Base-by-base conservation (phyloP, 2,113 vertebrate species). In the Pycnonotus jocosus region DNA sequence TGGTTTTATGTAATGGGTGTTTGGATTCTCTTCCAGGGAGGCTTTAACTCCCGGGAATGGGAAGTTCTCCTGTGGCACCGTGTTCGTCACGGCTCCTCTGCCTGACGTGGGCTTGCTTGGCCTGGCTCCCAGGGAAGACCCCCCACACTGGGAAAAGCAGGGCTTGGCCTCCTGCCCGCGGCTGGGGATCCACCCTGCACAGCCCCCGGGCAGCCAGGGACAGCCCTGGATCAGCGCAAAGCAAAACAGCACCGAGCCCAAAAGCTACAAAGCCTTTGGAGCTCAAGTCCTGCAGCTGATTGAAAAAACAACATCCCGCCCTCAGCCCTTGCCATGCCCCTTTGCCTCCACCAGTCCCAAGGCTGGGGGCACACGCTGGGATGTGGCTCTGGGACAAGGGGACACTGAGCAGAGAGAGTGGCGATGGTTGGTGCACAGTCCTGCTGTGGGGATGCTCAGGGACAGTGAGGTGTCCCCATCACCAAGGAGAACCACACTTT, bases 251-350 rank as follows among this genome's bases (percentile, higher is more conserved):
- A 3, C 40, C 48, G 1, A 61, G 71, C 54, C 54, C 83, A 88
- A 93, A 91, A 86, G 2, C 76, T 40, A 90, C 96, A 90, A 77
- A 86, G 86, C 86, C 35, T 90, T 90, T 56, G 58, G 66, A 82
- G 86, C 80, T 76, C 54, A 69, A 95, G 11, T 1, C 12, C 74
- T 38, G 82, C 77, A 20, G 78, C 53, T 33, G 61, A 40, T 30
- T 6, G 61, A 33, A 93, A 96, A 50, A 90, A 88, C 21, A 92
- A 92, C 91, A 90, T 9, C 18, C 3, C 10, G 23, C 33, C 10
- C 8, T 10, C 4, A 10, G n/a, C 37, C 18, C 13, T 17, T 1
- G 14, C 15, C 1, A 24, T 12, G 8, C 24, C 17, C 37, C 71
- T 23, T 1, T 6, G 57, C 35, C n/a, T n/a, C 77, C 8, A 38